Base-by-base conservation (phyloP, 2,797 vertebrate species). In the Momotus momota region DNA sequence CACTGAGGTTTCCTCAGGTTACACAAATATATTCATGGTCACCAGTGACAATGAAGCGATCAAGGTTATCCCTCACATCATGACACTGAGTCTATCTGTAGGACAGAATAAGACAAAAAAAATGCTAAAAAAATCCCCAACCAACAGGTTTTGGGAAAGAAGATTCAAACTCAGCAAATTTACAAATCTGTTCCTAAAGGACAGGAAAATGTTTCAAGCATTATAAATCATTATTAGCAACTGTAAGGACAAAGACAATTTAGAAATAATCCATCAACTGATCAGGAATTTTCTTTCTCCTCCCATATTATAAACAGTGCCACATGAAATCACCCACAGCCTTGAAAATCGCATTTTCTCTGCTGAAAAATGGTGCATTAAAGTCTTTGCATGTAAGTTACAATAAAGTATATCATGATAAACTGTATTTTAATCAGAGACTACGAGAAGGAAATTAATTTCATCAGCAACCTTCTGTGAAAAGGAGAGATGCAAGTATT, bases 221-320 rank as follows among this genome's bases (percentile, higher is more conserved):
- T 61, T 86, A 95, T 92, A 93, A 96, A 96, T 96, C 91, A 93
- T 88, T 88, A 94, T 94, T 93, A 97, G 43, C n/a, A 93, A 80
- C 31, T 69, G 77, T 81, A 73, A 90, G 89, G 66, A 86, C 87
- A 91, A 88, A 86, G 85, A 58, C 62, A 93, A 93, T 94, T 94
- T 81, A 82, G 79, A 90, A 94, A 94, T 88, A 95, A 95, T 96
- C 70, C 85, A 84, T 95, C 87, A 94, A 77, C 35, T 67, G 55
- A 92, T 93, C 85, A 80, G 70, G 66, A 90, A 77, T 83, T 94
- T 90, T 66, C 69, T 60, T 94, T 75, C 48, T 74, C 73, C 87
- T 93, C 77, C 66, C n/a, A 3, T 49, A 45, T 33, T 78, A 43
- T 51, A 87, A 85, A 62, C 65, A 72, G 7, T 77, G 65, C 57